Evolutionary conservation across 2,797 vertebrate genomes (phyloP), one percentile per base, ranked within the genome.

Genomic region (Lepilemur ruficaudatus): DNA sequence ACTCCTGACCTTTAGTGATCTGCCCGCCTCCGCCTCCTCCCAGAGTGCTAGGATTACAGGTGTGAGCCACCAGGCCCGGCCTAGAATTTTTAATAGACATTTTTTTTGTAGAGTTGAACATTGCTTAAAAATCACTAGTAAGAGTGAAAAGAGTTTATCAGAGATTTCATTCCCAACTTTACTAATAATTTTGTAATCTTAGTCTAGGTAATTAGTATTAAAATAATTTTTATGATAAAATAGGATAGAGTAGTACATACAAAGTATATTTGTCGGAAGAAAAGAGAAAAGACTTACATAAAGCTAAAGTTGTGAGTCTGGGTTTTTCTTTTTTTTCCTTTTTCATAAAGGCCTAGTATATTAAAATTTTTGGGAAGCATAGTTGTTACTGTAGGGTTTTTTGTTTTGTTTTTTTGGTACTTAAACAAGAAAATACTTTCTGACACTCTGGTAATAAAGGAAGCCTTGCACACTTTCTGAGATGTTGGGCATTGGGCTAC

Each of bases 381-480:
- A 90, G 17, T 82, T 86, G 23, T 83, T 88, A 84, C 14, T 73
- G 1, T 69, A 65, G 63, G 4, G 32, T 7, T 65, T 65, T 32
- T 63, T 55, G 52, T 14, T 65, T 65, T 8, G 35, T 48, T 87
- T 78, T 35, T 63, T 93, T 90, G 57, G 8, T 94, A 38, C 80
- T 89, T 91, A 63, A 70, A 75, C 23, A 78, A 89, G 55, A 91
- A 86, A 86, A 92, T 86, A 30, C 17, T 61, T 94, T 96, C 17
- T 32, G 69, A 43, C 8, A 78, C 48, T 75, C 35, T 89, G 10
- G 30, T 69, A 7, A 59, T 43, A n/a, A 96, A 89, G 22, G 57
- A 32, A 72, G 7, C 25, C 65, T 95, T 22, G 46, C 46, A 38
- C 7, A 15, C 28, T 90, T 95, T 69, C 67, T 87, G 59, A 90